Evolutionary conservation across 2,888 invertebrate species (phyloP).

Genomic region (Endotricha flammealis): DNA sequence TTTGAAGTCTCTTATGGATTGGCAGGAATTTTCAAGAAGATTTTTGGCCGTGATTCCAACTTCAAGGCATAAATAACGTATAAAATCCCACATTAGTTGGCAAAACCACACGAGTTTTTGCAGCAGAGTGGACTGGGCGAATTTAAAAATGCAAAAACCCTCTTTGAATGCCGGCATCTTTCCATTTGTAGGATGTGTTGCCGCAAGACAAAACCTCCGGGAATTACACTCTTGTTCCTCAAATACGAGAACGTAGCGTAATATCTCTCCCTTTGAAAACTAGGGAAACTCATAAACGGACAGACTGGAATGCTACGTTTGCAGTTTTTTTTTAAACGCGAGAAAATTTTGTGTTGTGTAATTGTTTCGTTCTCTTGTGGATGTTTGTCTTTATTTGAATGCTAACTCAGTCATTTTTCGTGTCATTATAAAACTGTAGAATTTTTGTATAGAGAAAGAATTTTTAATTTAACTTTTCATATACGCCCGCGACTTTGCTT

Average conservation of each 20-base stretch:
- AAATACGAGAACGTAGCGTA: slow-evolving; percentile 61
- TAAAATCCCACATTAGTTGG: slow-evolving; percentile 40
- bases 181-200: slow-evolving; percentile 63
- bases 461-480: too few relatives aligned
- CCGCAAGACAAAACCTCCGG: slow-evolving; percentile 70
- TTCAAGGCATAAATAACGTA: slow-evolving; percentile 24
- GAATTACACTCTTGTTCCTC: slow-evolving; percentile 70
- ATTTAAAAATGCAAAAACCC: slow-evolving; percentile 62
- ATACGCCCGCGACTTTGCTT: too few relatives aligned
- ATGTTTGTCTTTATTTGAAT: background rate
- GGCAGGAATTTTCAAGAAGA: too few relatives aligned
- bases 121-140: slow-evolving; percentile 33
- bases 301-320: slow-evolving; percentile 52
- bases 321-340: slow-evolving; percentile 41
- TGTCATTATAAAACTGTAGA: too few relatives aligned
- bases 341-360: slow-evolving; percentile 32
- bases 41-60: slow-evolving; percentile 24
- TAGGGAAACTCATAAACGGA: slow-evolving; percentile 63
- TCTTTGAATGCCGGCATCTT: slow-evolving; percentile 63
- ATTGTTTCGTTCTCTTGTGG: slow-evolving; percentile 17
- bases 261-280: slow-evolving; percentile 68
- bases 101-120: slow-evolving; percentile 34
- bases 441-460: too few relatives aligned
- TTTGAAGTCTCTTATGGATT: too few relatives aligned
- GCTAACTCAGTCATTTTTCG: too few relatives aligned